These are phyloP conservation scores for Drosophila sp. DNA, from an alignment of 1,140 invertebrate species.

Conservation along the genomic window DNA sequence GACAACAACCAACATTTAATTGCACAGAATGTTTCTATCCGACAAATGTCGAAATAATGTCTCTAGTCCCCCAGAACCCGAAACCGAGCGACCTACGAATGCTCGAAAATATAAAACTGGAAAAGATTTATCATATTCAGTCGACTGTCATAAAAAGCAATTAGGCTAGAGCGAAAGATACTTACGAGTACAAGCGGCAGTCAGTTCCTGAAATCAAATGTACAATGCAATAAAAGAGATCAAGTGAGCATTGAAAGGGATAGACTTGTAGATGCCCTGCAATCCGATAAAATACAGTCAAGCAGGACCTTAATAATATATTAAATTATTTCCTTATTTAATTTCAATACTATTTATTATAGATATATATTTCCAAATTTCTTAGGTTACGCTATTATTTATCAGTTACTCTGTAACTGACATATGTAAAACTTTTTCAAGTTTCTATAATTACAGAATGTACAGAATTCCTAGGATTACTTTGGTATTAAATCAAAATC, in stretches of 20 bases:
- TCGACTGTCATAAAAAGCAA: slow-evolving; percentile 83
- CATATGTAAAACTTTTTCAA: no score
- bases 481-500: no score
- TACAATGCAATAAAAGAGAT: slow-evolving; percentile 59
- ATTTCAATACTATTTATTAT: background rate
- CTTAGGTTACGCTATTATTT: no score
- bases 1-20: slow-evolving; percentile 64
- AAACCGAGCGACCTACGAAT: background rate
- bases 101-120: slow-evolving; percentile 6
- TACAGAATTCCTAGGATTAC: no score
- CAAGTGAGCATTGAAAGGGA: background rate
- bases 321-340: background rate
- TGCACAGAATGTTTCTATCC: slow-evolving; percentile 75
- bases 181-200: slow-evolving; percentile 29
- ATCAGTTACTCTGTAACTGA: background rate
- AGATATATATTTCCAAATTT: no score
- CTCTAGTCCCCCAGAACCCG: slow-evolving; percentile 43
- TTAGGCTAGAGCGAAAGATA: slow-evolving; percentile 73
- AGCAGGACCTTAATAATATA: no score
- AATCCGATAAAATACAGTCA: no score
- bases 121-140: slow-evolving; percentile 81
- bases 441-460: no score
- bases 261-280: slow-evolving; percentile 10
- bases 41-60: slow-evolving; percentile 82
- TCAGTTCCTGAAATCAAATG: slow-evolving; percentile 67